phyloP scores from a whole-genome alignment of 2,888 invertebrate genomes.

The Erannis defoliaria region DNA sequence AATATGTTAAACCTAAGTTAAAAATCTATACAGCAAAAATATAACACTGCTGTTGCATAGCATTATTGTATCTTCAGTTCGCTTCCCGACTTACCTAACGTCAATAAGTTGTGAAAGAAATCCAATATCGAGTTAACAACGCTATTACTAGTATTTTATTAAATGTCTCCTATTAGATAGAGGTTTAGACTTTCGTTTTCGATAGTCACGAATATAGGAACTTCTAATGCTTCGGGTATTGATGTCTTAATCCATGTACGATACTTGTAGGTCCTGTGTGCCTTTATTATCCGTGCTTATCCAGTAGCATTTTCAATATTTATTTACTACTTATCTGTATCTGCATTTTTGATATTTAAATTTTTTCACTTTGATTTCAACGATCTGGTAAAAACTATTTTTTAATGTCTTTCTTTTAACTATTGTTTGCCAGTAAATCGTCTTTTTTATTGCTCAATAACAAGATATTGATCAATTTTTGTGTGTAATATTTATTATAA shows the following conservation, averaged over 20 bases:
- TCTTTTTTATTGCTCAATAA: too few relatives aligned
- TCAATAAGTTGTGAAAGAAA: conserved; percentile 41
- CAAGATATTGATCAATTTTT: too few relatives aligned
- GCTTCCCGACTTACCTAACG: conserved; percentile 33
- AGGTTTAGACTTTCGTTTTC: conserved; percentile 35
- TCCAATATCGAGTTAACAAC: conserved; percentile 36
- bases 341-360: too few relatives aligned
- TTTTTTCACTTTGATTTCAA: too few relatives aligned
- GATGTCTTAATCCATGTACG: not conserved
- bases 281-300: not conserved
- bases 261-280: too few relatives aligned
- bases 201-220: conserved; percentile 34
- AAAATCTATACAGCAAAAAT: too few relatives aligned
- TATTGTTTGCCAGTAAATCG: too few relatives aligned
- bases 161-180: conserved; percentile 38
- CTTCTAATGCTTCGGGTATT: not conserved
- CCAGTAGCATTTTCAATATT: not conserved
- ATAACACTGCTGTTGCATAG: not conserved
- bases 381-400: too few relatives aligned
- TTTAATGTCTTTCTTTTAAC: too few relatives aligned
- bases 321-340: too few relatives aligned
- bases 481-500: not conserved
- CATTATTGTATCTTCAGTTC: conserved; percentile 22
- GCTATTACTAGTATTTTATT: conserved; percentile 34
- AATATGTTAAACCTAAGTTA: too few relatives aligned